Evolutionary conservation across 1,140 invertebrate species (phyloP), one percentile per base, ranked within the genome.

Genomic region (Amyelois transitella): DNA sequence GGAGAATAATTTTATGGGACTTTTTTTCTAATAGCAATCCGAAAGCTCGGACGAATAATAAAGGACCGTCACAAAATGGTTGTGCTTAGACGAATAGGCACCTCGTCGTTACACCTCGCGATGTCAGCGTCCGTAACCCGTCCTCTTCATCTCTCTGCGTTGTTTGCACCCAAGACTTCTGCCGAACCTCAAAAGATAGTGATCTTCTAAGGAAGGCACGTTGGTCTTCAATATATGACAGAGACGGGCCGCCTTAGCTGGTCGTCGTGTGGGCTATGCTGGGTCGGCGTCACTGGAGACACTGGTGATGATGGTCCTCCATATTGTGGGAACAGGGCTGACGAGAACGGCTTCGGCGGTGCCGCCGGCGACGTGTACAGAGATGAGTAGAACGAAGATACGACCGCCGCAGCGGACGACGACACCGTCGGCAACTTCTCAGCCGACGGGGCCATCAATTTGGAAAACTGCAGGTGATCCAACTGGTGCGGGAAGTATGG

Each of bases 191-290:
- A 66, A 73, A 72, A 60, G 53, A 56, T 18, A 48, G 14, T 45
- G 18, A 43, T 53, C 61, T 64, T 74, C 85, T 75, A 84, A 78
- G 84, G 81, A 63, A 87, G 84, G 74, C 74, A 77, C 18, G 74
- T 77, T 66, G 81, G 81, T 65, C 81, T 86, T 86, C 81, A 88
- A 82, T 88, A 88, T 80, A 88, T 86, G 55, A 88, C 81, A 53
- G 85, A 86, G 5, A 88, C 85, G 14, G 85, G 85, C 70, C 85
- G 80, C 65, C 85, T 67, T 7, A 88, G 71, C 63, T 84, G 84
- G 61, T 88, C 82, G 63, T 88, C 85, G 66, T 86, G 85, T 0
- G 85, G 82, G 73, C 85, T 88, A 76, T 88, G 81, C 58, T 83
- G 82, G 24, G 72, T 75, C 38, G 81, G 77, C 6, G 80, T 74